Evolutionary conservation across 1,140 invertebrate species (phyloP).

Genomic region (Colletes latitarsis): DNA sequence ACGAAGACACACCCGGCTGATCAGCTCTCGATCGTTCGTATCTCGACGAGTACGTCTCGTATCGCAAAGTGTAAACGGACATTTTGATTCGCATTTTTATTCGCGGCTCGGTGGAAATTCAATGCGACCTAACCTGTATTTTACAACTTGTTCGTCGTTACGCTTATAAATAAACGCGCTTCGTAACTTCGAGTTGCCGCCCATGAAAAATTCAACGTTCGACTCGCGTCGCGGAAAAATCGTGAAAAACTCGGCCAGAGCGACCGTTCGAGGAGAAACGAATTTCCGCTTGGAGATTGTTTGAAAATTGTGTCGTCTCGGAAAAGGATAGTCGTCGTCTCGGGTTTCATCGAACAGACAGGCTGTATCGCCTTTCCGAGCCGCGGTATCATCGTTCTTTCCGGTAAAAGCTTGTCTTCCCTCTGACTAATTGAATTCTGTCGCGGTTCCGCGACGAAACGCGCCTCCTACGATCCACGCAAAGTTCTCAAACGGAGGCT

Average conservation of each 20-base stretch:
- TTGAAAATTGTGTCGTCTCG: conserved; percentile 8
- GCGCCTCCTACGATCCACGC: too few relatives aligned
- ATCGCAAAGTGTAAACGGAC: too few relatives aligned
- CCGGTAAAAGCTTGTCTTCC: conserved; percentile 30
- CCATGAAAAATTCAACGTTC: not conserved
- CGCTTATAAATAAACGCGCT: not conserved
- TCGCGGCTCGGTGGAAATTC: too few relatives aligned
- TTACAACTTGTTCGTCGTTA: not conserved
- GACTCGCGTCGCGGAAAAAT: not conserved
- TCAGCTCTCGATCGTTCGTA: too few relatives aligned
- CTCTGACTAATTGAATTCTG: conserved; percentile 32
- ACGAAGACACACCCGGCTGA: too few relatives aligned
- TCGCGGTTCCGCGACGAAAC: conserved; percentile 2
- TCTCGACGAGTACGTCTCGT: too few relatives aligned
- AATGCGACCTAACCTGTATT: not conserved
- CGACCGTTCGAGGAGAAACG: not conserved
- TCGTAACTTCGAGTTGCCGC: not conserved
- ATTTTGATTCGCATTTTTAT: too few relatives aligned
- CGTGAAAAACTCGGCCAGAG: not conserved
- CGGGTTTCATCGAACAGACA: conserved; percentile 11
- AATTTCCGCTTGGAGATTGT: not conserved
- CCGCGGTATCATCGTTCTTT: too few relatives aligned
- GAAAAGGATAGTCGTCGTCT: conserved; percentile 5
- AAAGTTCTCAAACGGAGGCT: too few relatives aligned
- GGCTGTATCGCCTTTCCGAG: too few relatives aligned